phyloP scores from a whole-genome alignment of 2,888 invertebrate species.

The Athripsodes cinereus region DNA sequence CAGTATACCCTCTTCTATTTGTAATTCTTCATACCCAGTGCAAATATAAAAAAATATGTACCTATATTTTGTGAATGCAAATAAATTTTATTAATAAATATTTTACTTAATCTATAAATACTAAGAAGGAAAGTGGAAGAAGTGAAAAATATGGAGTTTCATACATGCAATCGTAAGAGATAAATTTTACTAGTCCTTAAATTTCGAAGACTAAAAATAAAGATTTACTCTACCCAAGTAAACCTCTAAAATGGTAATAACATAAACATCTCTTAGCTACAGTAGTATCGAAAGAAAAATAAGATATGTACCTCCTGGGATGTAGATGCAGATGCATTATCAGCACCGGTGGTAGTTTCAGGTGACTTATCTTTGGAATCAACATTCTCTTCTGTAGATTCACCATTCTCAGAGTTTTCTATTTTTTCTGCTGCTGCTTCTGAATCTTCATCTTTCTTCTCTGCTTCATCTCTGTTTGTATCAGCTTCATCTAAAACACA shows the following conservation, averaged over 20 bases:
- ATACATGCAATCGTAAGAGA: no score
- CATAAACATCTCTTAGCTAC: no score
- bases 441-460: slow-evolving; percentile 43
- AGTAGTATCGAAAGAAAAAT: no score
- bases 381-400: slow-evolving; percentile 50
- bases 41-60: not conserved
- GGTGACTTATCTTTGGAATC: slow-evolving; percentile 28
- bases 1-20: no score
- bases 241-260: no score
- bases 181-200: no score
- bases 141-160: no score
- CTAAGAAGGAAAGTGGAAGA: no score
- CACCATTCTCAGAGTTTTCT: slow-evolving; percentile 49
- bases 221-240: no score
- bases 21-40: not conserved
- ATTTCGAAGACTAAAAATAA: no score
- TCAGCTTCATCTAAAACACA: slow-evolving; percentile 62
- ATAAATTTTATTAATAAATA: slow-evolving; percentile 23
- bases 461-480: slow-evolving; percentile 61
- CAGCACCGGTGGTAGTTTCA: not conserved
- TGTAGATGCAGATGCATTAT: not conserved
- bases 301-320: not conserved
- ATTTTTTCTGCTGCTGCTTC: slow-evolving; percentile 37
- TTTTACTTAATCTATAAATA: no score
- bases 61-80: not conserved